Conservation (phyloP, 2,888 invertebrate genomes). For the Drosophila nr. perissopoda region DNA sequence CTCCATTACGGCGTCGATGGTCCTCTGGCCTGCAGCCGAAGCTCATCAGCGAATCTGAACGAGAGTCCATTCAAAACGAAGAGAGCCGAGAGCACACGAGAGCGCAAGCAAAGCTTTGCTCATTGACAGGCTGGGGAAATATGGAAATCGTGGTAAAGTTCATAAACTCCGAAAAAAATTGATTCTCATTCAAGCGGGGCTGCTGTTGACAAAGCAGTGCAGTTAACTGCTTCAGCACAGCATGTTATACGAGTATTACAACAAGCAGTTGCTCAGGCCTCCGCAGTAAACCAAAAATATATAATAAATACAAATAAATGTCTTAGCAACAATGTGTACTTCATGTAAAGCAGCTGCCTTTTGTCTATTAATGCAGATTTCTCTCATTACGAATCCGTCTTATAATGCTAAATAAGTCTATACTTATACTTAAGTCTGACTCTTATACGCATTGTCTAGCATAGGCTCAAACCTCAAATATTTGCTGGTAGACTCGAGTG, state of each 20-base stretch:
- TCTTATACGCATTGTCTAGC: slow-evolving; percentile 1
- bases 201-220: slow-evolving; percentile 19
- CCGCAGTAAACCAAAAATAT: neutral
- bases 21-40: slow-evolving; percentile 28
- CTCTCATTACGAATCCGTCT: neutral
- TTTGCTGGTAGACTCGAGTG: neutral
- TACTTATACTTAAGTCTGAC: neutral
- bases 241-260: neutral
- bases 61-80: slow-evolving; percentile 12
- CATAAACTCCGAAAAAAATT: slow-evolving; percentile 27
- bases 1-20: slow-evolving; percentile 27
- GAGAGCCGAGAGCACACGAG: slow-evolving; percentile 16
- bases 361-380: neutral
- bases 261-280: neutral
- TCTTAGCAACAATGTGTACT: neutral
- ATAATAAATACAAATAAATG: neutral
- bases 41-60: slow-evolving; percentile 29
- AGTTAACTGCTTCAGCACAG: neutral
- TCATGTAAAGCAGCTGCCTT: neutral
- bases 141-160: slow-evolving; percentile 12
- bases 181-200: neutral
- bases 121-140: slow-evolving; percentile 40
- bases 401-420: neutral
- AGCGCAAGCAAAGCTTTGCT: slow-evolving; percentile 30
- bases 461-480: neutral